Conservation (phyloP, 1,140 invertebrate species). For the Triops longicaudatus region DNA sequence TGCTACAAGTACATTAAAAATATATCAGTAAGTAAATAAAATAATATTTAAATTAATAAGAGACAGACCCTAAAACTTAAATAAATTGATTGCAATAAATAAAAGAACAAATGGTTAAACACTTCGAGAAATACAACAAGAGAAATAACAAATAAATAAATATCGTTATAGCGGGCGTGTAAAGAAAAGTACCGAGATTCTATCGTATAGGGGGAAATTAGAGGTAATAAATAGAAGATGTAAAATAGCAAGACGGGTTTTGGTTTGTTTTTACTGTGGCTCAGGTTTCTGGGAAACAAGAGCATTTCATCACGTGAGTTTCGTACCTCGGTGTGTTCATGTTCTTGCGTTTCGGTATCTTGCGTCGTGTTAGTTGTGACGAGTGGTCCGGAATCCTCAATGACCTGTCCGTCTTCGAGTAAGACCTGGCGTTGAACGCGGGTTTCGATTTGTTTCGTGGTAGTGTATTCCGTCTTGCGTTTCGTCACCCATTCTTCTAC, state of each 20-base stretch:
- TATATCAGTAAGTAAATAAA: not conserved
- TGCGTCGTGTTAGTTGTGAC: slow-evolving; percentile 81
- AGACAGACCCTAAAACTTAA: no score
- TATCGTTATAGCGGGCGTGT: no score
- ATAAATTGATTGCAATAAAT: no score
- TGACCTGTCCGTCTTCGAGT: slow-evolving; percentile 77
- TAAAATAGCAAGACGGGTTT: not conserved
- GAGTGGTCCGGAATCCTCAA: slow-evolving; percentile 76
- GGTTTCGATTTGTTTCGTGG: slow-evolving; percentile 78
- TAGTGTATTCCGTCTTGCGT: slow-evolving; percentile 76
- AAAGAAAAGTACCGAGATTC: no score
- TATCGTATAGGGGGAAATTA: no score
- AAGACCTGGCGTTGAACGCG: slow-evolving; percentile 78
- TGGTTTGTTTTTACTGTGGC: slow-evolving; percentile 22
- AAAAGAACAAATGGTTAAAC: no score
- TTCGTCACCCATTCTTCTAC: slow-evolving; percentile 84
- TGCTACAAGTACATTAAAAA: slow-evolving; percentile 32
- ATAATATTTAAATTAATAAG: not conserved
- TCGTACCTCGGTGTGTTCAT: slow-evolving; percentile 68
- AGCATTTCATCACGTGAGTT: not conserved
- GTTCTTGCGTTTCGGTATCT: slow-evolving; percentile 77
- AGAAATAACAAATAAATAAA: no score
- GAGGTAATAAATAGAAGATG: not conserved
- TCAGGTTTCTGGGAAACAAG: slow-evolving; percentile 18
- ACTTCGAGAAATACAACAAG: no score